Evolutionary conservation across 2,113 vertebrate genomes (phyloP).

Genomic region (Falcunculus frontatus): DNA sequence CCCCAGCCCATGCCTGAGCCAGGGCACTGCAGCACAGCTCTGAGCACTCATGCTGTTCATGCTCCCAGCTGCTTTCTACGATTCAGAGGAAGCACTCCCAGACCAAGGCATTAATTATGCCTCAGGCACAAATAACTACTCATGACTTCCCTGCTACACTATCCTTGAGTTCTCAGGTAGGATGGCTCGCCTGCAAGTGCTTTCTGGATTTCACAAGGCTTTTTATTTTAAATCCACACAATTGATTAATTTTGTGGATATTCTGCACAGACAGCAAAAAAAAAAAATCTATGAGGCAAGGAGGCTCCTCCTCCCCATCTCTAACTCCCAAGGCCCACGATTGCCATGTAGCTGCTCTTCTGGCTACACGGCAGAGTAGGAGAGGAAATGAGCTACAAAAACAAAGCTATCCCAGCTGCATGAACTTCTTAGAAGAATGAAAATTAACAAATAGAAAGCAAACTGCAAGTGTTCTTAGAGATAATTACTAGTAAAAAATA

Average conservation of each 20-base stretch:
- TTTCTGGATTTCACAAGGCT: neutral
- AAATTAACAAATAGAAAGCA: neutral
- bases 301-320: neutral
- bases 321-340: neutral
- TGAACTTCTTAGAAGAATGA: neutral
- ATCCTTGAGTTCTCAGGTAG: neutral
- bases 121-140: neutral
- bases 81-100: neutral
- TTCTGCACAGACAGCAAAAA: neutral
- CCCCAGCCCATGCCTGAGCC: neutral
- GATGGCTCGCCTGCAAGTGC: neutral
- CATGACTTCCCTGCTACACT: neutral
- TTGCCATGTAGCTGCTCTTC: neutral
- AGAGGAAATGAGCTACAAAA: neutral
- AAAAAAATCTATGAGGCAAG: neutral
- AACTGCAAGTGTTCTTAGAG: neutral
- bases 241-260: neutral
- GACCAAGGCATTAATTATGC: neutral
- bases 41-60: fast-evolving
- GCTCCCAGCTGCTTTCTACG: neutral
- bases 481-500: neutral
- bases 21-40: neutral
- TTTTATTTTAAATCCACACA: neutral
- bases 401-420: neutral
- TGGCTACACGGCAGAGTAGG: neutral